Conservation (phyloP, 2,113 vertebrate species). For the Barbus barbus region DNA sequence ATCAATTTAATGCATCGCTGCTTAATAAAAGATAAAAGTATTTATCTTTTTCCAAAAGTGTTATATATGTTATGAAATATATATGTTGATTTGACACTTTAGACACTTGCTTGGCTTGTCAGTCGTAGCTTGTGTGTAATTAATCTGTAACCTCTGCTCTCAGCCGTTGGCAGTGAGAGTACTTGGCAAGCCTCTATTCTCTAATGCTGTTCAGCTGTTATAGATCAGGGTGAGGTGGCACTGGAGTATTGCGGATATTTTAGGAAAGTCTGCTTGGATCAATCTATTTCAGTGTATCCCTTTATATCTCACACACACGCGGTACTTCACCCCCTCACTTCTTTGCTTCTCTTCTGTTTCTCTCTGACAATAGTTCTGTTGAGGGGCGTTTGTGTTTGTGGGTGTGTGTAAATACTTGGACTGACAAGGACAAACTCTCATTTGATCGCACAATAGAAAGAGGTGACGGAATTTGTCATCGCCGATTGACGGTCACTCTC, state of each 20-base stretch:
- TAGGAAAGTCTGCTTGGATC: constrained; percentile 19
- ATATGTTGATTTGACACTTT: neutral
- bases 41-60: too few relatives aligned
- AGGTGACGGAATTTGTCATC: too few relatives aligned
- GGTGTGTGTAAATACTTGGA: constrained; percentile 22
- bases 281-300: constrained; percentile 4
- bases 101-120: neutral
- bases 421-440: neutral
- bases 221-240: neutral
- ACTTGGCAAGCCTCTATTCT: neutral
- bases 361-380: neutral
- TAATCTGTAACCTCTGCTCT: constrained; percentile 31
- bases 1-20: too few relatives aligned
- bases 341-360: constrained; percentile 13
- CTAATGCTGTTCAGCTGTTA: constrained; percentile 49
- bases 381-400: too few relatives aligned
- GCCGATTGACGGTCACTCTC: neutral
- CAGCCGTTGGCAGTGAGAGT: constrained; percentile 45
- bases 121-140: neutral
- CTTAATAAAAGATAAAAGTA: too few relatives aligned
- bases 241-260: constrained; percentile 27
- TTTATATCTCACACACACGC: neutral
- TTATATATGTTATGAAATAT: too few relatives aligned
- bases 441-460: constrained; percentile 30
- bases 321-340: neutral